Evolutionary conservation across 1,140 invertebrate species (phyloP).

Genomic region (Pristionchus pacificus): DNA sequence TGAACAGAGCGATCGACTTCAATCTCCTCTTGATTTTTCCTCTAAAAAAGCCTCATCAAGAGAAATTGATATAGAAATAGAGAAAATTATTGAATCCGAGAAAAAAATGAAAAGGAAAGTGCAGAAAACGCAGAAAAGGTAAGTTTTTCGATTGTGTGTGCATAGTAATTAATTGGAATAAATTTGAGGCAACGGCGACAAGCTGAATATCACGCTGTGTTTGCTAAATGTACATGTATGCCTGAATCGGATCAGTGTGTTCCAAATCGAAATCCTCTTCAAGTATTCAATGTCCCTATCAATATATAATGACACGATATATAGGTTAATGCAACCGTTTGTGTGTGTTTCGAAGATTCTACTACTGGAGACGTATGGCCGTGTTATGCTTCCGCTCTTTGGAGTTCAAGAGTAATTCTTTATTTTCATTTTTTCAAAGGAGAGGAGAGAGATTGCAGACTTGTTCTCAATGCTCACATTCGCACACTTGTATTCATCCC

Average conservation of each 20-base stretch:
- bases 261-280: conserved; percentile 54
- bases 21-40: too few relatives aligned
- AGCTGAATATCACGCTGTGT: conserved; percentile 51
- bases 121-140: too few relatives aligned
- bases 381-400: conserved; percentile 48
- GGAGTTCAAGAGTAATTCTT: too few relatives aligned
- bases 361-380: conserved; percentile 56
- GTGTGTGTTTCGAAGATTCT: conserved; percentile 54
- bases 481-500: conserved; percentile 56
- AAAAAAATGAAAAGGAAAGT: not conserved
- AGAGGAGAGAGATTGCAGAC: too few relatives aligned
- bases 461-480: conserved; percentile 47
- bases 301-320: conserved; percentile 14
- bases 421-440: too few relatives aligned
- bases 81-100: not conserved
- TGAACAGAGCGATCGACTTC: conserved; percentile 36
- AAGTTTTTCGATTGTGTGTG: too few relatives aligned
- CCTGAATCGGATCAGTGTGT: conserved; percentile 50
- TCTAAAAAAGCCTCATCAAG: conserved; percentile 6
- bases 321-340: conserved; percentile 51
- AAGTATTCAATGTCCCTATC: conserved; percentile 29
- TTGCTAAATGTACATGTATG: conserved; percentile 53
- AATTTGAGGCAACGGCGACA: conserved; percentile 8
- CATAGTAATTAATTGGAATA: not conserved
- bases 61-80: conserved; percentile 6